Evolutionary conservation across 2,888 invertebrate genomes (phyloP).

Genomic region (Platerodrilus igneus): DNA sequence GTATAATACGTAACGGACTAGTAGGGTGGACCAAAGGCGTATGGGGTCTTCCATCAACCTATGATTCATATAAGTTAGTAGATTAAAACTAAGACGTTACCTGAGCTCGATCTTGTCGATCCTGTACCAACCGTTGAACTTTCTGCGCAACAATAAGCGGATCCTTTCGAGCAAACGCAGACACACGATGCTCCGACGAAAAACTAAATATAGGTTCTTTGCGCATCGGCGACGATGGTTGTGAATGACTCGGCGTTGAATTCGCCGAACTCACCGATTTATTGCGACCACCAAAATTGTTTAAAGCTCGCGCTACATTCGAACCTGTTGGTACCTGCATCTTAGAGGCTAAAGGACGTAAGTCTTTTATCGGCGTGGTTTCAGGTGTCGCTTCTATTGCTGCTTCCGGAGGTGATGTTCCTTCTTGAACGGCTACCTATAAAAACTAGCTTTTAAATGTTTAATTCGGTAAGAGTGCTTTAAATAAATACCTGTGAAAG

Average conservation of each 20-base stretch:
- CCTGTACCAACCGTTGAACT: slow-evolving; percentile 51
- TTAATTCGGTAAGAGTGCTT: slow-evolving; percentile 32
- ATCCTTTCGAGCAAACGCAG: slow-evolving; percentile 37
- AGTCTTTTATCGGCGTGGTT: slow-evolving; percentile 79
- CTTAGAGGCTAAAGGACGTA: no score
- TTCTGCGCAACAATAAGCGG: slow-evolving; percentile 39
- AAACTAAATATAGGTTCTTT: slow-evolving; percentile 57
- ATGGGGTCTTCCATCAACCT: slow-evolving; percentile 13
- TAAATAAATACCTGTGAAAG: slow-evolving; percentile 30
- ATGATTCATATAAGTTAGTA: slow-evolving; percentile 26
- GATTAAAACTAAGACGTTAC: slow-evolving; percentile 38
- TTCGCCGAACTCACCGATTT: slow-evolving; percentile 40
- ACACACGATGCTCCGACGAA: slow-evolving; percentile 30
- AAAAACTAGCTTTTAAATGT: no score
- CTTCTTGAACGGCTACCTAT: slow-evolving; percentile 55
- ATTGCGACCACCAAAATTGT: slow-evolving; percentile 45
- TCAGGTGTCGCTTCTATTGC: slow-evolving; percentile 87
- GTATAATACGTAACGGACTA: slow-evolving; percentile 40
- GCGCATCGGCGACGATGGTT: slow-evolving; percentile 67
- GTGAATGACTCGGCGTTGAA: slow-evolving; percentile 51
- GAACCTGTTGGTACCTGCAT: slow-evolving; percentile 55
- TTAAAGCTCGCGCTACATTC: slow-evolving; percentile 63
- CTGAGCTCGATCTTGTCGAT: slow-evolving; percentile 50
- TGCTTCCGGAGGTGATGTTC: slow-evolving; percentile 76
- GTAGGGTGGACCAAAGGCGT: slow-evolving; percentile 30